phyloP scores from a whole-genome alignment of 2,113 vertebrate species.

The Miniopterus natalensis region DNA sequence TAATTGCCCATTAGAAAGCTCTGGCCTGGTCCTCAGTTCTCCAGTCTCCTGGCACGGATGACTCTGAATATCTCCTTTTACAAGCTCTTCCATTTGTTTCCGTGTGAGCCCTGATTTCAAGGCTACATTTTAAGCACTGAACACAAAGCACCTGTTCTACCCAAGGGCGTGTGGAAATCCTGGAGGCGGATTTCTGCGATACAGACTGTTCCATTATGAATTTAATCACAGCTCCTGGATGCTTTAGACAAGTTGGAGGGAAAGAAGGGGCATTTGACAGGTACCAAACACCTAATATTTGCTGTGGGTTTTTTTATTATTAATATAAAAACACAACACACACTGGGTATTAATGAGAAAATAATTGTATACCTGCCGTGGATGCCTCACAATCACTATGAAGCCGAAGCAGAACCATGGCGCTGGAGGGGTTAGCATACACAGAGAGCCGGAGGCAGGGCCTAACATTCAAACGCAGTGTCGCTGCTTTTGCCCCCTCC shows the following conservation, averaged over 20 bases:
- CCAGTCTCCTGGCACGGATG: neutral
- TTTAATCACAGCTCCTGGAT: neutral
- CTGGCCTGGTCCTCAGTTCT: neutral
- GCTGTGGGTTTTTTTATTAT: neutral
- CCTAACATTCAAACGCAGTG: conserved; percentile 83
- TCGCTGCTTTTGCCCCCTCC: conserved; percentile 73
- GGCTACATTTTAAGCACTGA: neutral
- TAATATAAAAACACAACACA: conserved; percentile 84
- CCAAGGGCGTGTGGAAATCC: neutral
- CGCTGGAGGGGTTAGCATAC: conserved; percentile 95
- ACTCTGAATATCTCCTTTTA: neutral
- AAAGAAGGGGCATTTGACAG: neutral
- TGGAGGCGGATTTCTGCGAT: neutral
- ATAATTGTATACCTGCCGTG: conserved; percentile 95
- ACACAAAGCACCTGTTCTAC: neutral
- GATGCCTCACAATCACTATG: conserved; percentile 95
- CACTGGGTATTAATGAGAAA: conserved; percentile 98
- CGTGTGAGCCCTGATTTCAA: neutral
- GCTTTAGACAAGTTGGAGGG: neutral
- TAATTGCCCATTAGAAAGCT: neutral
- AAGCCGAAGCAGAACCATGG: conserved; percentile 94
- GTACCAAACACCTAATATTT: neutral
- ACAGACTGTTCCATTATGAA: neutral
- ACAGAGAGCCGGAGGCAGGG: conserved; percentile 86
- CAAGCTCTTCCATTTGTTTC: neutral